Evolutionary conservation across 1,140 invertebrate genomes (phyloP), one percentile per base, ranked within the genome.

Genomic region (Heliconius hermathena): DNA sequence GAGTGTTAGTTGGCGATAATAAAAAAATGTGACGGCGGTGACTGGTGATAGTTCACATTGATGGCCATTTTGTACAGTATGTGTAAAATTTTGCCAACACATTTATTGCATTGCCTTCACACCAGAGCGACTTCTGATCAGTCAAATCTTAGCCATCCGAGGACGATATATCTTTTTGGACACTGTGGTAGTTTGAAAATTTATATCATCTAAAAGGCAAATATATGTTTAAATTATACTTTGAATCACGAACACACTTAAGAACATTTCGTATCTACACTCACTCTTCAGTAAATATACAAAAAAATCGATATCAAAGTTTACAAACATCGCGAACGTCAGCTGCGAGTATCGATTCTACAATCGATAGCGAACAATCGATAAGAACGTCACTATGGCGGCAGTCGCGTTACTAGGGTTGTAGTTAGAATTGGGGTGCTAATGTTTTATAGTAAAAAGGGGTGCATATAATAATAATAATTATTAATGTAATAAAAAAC

Each of bases 311-410:
- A 77, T 77, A 77, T 8, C 60, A 66, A 66, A 36, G 60, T 71
- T 41, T 46, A 52, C 75, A 49, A 77, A 77, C 75, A 77, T 49
- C 20, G 54, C 60, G 66, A 36, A 38, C 36, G 33, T 57, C 75
- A 77, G 75, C 75, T 77, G 75, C 26, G 71, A 71, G 66, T 49
- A 77, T 77, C 75, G 75, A 77, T 77, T 76, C 57, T n/a, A 60
- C 57, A 60, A 60, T 60, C 75, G 75, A 76, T 71, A 38, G 54
- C 38, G 54, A 36, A 29, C 60, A 66, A 66, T 29, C 75, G 66
- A 71, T 71, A 18, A 9, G 36, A 9, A 72, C 71, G 75, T 77
- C 75, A 77, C 75, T 77, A 77, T 66, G 60, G 13, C 60, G 4
- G 60, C 60, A 13, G 60, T 26, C 60, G 60, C 16, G 60, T n/a